Evolutionary conservation across 2,888 invertebrate genomes (phyloP).

Genomic region (Acronicta aceris): DNA sequence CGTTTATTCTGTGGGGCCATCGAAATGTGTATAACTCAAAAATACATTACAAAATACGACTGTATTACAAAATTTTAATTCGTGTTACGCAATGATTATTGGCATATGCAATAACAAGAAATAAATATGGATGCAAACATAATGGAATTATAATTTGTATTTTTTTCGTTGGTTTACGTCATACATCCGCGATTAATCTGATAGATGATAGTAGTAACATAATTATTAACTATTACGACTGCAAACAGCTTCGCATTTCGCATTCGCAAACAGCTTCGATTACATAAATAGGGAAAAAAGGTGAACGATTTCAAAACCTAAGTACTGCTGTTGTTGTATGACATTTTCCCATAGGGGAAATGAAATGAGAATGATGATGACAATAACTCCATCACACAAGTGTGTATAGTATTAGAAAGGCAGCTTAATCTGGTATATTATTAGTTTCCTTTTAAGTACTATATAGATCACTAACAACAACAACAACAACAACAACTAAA

Average conservation of each 20-base stretch:
- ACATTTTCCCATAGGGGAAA: too few species aligned
- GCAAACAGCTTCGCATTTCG: slow-evolving; percentile 17
- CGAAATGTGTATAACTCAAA: too few species aligned
- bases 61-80: not conserved
- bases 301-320: too few species aligned
- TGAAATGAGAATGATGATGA: too few species aligned
- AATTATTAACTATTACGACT: slow-evolving; percentile 12
- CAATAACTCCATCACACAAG: too few species aligned
- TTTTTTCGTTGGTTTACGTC: slow-evolving; percentile 11
- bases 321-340: too few species aligned
- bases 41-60: not conserved
- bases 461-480: too few species aligned
- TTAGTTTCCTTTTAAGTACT: not conserved
- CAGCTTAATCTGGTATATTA: too few species aligned
- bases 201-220: slow-evolving; percentile 5
- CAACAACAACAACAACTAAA: not conserved
- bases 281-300: too few species aligned
- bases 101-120: not conserved
- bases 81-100: not conserved
- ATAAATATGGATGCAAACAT: slow-evolving; percentile 1
- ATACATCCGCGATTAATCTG: slow-evolving; percentile 4
- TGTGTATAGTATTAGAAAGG: too few species aligned
- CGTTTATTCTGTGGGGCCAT: too few species aligned
- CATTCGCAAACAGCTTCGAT: slow-evolving; percentile 18
- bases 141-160: slow-evolving; percentile 2